Evolutionary conservation across 2,113 vertebrate genomes (phyloP).

Genomic region (Cichladusa arquata): DNA sequence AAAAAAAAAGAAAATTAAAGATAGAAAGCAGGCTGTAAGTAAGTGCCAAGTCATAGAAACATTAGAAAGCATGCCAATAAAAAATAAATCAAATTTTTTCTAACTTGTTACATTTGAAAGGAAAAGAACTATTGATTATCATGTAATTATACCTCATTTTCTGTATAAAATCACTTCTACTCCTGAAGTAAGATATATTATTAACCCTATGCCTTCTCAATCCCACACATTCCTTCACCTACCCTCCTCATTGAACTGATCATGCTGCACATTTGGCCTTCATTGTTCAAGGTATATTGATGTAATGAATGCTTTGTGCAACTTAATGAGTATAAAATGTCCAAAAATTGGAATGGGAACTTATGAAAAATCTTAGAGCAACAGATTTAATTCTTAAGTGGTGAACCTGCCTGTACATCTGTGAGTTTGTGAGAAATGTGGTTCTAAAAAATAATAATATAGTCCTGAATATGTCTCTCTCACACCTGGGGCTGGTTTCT

Average conservation of each 20-base stretch:
- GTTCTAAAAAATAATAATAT: not conserved
- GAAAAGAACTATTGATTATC: not conserved
- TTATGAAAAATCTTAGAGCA: not conserved
- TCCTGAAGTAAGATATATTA: not conserved
- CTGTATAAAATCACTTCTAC: not conserved
- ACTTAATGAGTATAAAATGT: not conserved
- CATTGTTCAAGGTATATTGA: accelerated
- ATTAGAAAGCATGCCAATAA: not conserved
- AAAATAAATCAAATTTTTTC: not conserved
- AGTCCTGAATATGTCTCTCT: not conserved
- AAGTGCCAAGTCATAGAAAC: not conserved
- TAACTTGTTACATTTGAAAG: not conserved
- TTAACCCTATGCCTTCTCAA: not conserved
- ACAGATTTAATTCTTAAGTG: not conserved
- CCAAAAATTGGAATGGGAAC: not conserved
- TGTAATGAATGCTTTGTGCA: not conserved
- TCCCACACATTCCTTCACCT: not conserved
- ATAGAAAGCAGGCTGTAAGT: not conserved
- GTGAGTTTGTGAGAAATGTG: not conserved
- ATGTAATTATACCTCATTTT: not conserved
- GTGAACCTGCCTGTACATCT: not conserved
- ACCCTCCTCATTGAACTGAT: not conserved
- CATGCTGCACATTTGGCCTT: not conserved
- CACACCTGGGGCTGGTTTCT: not conserved
- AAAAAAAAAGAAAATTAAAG: not conserved